Evolutionary conservation across 35 echinoderm and acorn worm species (phyloP), one percentile per base, ranked within the genome.

Genomic region (Heliocidaris erythrogramma): DNA sequence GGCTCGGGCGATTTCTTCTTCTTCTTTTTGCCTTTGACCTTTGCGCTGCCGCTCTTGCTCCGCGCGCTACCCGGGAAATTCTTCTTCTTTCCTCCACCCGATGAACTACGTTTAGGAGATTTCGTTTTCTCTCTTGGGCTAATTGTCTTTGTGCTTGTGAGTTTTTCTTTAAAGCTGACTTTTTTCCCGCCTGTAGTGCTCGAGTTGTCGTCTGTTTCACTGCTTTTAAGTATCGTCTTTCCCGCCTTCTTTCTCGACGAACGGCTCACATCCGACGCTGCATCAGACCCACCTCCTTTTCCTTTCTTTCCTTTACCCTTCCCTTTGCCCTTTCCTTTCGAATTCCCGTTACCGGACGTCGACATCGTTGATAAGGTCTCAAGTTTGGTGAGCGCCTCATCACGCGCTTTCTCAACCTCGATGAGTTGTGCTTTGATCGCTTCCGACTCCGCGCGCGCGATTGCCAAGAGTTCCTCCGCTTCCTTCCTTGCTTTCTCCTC

Each of bases 91-190:
- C 94, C 86, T 2, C 85, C 56, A 12, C 61, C 78, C 49, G 94
- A 94, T 5, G 94, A 35, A 13, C 48, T 86, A 13, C 85, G 50
- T 32, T 52, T 52, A 12, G 94, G 94, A 9, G 94, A 95, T 24
- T 89, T 61, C 29, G 49, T 90, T 69, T 86, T 85, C 18, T 69
- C 88, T 90, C 94, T 95, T 52, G 85, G 85, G 31, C 94, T 89
- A n/a, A 95, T 95, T 12, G 88, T 90, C 88, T 95, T 95, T 17
- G 94, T 95, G 60, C 94, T 95, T 6, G 86, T 90, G 86, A 95
- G 94, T 88, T 95, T 95, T 14, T 95, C 94, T 60, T 95, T 95
- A 14, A 95, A 95, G 30, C 84, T 95, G 9, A 95, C 94, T 59
- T 52, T 95, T n/a, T 95, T 95, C 32, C 94, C 86, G 6, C 48